phyloP scores from a whole-genome alignment of 1,140 invertebrate genomes.

The Aricia agestis region DNA sequence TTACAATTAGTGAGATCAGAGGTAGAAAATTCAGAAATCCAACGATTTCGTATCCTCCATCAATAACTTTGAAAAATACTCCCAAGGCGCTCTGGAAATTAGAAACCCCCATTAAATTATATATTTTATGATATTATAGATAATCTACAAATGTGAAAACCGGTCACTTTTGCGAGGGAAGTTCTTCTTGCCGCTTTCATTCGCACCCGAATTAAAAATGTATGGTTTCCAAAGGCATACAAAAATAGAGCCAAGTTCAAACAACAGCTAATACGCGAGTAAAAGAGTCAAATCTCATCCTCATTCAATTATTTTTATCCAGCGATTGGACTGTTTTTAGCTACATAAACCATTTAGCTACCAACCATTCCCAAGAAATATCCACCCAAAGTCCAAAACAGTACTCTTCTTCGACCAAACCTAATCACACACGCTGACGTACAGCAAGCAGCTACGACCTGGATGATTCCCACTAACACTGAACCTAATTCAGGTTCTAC shows the following conservation, averaged over 20 bases:
- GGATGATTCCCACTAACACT: slow-evolving; percentile 79
- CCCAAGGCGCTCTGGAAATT: slow-evolving; percentile 38
- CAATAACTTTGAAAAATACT: slow-evolving; percentile 35
- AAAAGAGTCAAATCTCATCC: too few relatives aligned
- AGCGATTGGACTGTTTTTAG: too few relatives aligned
- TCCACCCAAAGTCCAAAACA: slow-evolving; percentile 71
- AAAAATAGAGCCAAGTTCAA: too few relatives aligned
- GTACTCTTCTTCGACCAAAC: slow-evolving; percentile 78
- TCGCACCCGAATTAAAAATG: too few relatives aligned
- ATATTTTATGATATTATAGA: too few relatives aligned
- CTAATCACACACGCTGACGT: slow-evolving; percentile 75
- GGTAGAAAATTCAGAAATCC: slow-evolving; percentile 40
- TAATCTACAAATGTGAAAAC: too few relatives aligned
- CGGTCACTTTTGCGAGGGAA: too few relatives aligned
- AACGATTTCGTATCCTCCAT: slow-evolving; percentile 20
- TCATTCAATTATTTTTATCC: too few relatives aligned
- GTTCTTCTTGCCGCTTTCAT: too few relatives aligned
- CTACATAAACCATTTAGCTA: neutral
- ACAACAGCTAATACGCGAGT: too few relatives aligned
- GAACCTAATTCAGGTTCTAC: slow-evolving; percentile 77
- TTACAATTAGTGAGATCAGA: slow-evolving; percentile 30
- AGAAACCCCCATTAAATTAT: neutral
- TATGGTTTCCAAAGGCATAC: too few relatives aligned
- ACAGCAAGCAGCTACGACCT: slow-evolving; percentile 73
- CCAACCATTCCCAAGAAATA: slow-evolving; percentile 74